Evolutionary conservation across 2,888 invertebrate genomes (phyloP).

Genomic region (Apodemia duryi): DNA sequence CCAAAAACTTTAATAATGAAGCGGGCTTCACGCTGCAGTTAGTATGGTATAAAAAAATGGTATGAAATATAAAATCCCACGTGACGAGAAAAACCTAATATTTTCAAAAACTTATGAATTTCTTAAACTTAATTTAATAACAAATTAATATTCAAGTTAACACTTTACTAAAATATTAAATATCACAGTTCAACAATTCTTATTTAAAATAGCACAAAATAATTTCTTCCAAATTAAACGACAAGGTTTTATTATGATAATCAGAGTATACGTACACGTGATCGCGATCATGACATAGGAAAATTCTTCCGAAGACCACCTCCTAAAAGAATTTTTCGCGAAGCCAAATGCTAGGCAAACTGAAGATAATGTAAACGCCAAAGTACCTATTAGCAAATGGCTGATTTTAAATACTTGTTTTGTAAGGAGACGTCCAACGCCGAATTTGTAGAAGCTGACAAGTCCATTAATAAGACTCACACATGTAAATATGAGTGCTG

Average conservation of each 20-base stretch:
- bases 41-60: too few species aligned
- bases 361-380: constrained; percentile 34
- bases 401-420: constrained; percentile 30
- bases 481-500: constrained; percentile 34
- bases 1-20: too few species aligned
- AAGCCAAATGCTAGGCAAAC: constrained; percentile 35
- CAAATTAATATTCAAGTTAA: too few species aligned
- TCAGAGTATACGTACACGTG: constrained; percentile 30
- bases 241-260: constrained; percentile 30
- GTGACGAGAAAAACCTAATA: too few species aligned
- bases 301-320: constrained; percentile 35
- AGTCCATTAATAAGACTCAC: constrained; percentile 35
- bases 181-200: constrained; percentile 26
- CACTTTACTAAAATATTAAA: neutral
- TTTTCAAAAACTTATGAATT: too few species aligned
- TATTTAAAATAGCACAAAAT: constrained; percentile 23
- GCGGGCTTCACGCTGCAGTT: too few species aligned
- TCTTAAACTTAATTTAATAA: too few species aligned
- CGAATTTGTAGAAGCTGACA: constrained; percentile 29
- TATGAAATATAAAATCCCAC: too few species aligned
- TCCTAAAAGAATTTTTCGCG: constrained; percentile 34
- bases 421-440: constrained; percentile 28
- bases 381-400: constrained; percentile 33
- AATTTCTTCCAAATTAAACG: constrained; percentile 24
- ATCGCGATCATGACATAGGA: constrained; percentile 33